Evolutionary conservation across 2,888 invertebrate genomes (phyloP), one percentile per base, ranked within the genome.

Genomic region (Spatulosminthurus flaviceps): DNA sequence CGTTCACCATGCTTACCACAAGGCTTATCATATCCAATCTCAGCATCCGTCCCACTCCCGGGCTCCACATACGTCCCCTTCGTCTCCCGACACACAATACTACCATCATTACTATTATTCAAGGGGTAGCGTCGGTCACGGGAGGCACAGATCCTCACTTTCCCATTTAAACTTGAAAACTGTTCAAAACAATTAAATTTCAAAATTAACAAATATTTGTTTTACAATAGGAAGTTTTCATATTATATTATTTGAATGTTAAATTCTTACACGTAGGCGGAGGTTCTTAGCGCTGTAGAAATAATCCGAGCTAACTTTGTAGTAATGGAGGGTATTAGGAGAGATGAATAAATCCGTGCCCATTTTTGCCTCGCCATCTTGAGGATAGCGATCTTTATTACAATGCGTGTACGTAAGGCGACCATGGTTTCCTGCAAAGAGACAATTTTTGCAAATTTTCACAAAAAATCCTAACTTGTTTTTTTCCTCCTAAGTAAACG

Each of bases 161-260:
- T 80, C 26, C 85, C 86, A 73, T 83, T 82, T 72, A 81, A 79
- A 70, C 82, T 84, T 9, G 84, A 81, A 73, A 85, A 85, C 85
- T 85, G 61, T n/a, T 28, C 64, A 29, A 2, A 21, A 72, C 29
- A 28, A 60, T 43, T 19, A 41, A 76, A 73, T 24, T 22, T 51
- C 60, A 26, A n/a, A n/a, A n/a, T n/a, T n/a, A n/a, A n/a, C n/a
- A n/a, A n/a, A n/a, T n/a, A n/a, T n/a, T n/a, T n/a, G n/a, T n/a
- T n/a, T n/a, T n/a, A n/a, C n/a, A n/a, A n/a, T n/a, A n/a, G n/a
- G n/a, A n/a, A n/a, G n/a, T n/a, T n/a, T n/a, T n/a, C n/a, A n/a
- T n/a, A n/a, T n/a, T n/a, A n/a, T n/a, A n/a, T n/a, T n/a, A n/a
- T 7, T 34, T 34, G 34, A 7, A 34, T 7, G 34, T 34, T 7